These are phyloP conservation scores for Naja naja DNA, from an alignment of 2,113 vertebrate species.

Conservation along the genomic window DNA sequence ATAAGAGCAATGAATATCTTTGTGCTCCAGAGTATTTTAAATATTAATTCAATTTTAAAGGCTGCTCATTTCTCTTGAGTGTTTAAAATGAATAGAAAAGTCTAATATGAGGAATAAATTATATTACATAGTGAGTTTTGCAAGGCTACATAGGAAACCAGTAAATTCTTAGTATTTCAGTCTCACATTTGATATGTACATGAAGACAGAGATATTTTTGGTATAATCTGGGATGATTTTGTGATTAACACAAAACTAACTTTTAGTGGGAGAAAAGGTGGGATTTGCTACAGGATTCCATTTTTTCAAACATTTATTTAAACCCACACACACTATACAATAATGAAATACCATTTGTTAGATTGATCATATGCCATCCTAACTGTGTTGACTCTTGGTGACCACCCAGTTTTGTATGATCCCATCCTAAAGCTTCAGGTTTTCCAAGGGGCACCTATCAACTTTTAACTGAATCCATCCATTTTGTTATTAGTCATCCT, in stretches of 20 bases:
- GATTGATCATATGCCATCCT: not conserved
- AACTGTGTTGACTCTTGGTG: not conserved
- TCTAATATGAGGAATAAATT: constrained; percentile 25
- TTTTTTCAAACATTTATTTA: not conserved
- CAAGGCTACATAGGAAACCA: not conserved
- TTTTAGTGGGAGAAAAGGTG: not conserved
- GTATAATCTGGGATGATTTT: not conserved
- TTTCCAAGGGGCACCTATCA: not conserved
- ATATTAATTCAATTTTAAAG: constrained; percentile 46
- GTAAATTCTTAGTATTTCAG: not conserved
- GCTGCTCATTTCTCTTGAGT: constrained; percentile 2
- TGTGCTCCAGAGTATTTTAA: constrained; percentile 35
- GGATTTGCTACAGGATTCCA: not conserved
- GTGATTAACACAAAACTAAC: not conserved
- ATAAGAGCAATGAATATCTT: not conserved
- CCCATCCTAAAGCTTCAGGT: not conserved
- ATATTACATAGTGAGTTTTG: not conserved
- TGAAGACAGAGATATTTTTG: not conserved
- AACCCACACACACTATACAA: not conserved
- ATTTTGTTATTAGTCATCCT: not conserved
- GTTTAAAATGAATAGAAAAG: constrained; percentile 34
- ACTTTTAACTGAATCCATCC: not conserved
- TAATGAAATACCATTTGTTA: not conserved
- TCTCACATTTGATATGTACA: not conserved
- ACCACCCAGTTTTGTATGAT: not conserved